Evolutionary conservation across 2,888 invertebrate species (phyloP).

Genomic region (Limnephilus rhombicus): DNA sequence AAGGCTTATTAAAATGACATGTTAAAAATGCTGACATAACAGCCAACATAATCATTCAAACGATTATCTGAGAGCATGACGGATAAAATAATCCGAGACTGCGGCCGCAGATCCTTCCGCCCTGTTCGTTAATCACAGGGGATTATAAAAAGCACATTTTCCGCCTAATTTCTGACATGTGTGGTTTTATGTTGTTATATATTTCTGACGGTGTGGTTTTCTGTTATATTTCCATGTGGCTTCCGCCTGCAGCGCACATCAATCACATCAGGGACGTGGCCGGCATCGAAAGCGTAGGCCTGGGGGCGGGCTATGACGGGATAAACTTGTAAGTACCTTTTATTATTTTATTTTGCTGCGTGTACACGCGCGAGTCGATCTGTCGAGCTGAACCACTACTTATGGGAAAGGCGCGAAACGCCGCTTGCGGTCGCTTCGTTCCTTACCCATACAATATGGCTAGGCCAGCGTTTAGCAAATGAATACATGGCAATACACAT

Average conservation of each 20-base stretch:
- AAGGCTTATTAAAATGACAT: background rate
- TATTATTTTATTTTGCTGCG: slow-evolving; percentile 29
- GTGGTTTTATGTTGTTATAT: background rate
- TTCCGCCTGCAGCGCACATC: slow-evolving; percentile 80
- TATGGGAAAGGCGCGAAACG: no score
- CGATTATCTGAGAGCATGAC: background rate
- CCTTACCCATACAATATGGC: no score
- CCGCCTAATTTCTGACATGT: background rate
- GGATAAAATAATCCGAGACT: background rate
- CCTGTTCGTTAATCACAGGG: background rate
- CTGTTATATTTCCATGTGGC: background rate
- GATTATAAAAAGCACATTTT: background rate
- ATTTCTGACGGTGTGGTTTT: slow-evolving; percentile 1
- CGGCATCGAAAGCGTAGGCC: slow-evolving; percentile 86
- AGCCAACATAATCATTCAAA: background rate
- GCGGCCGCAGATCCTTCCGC: background rate
- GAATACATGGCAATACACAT: background rate
- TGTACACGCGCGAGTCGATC: no score
- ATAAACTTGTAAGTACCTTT: slow-evolving; percentile 84
- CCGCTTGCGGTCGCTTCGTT: no score
- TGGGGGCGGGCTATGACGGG: slow-evolving; percentile 87
- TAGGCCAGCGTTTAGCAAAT: no score
- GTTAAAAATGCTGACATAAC: background rate
- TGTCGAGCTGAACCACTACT: no score
- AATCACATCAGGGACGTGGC: slow-evolving; percentile 86